Evolutionary conservation across 2,113 vertebrate genomes (phyloP), one percentile per base, ranked within the genome.

Genomic region (Hirundichthys speculiger): DNA sequence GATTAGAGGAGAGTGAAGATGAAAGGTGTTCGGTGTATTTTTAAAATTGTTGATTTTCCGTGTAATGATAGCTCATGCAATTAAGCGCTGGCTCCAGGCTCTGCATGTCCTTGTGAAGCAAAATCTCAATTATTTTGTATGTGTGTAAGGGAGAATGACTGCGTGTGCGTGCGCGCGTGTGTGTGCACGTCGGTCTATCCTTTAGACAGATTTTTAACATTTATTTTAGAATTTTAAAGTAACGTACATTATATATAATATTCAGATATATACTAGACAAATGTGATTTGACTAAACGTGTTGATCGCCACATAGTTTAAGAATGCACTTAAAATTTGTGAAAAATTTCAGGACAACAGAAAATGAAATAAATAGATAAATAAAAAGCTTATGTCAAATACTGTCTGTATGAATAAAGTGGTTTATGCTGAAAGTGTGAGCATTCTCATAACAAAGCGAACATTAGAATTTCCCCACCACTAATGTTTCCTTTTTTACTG

Each of bases 21-120:
- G 89, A 92, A 93, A 92, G 88, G 86, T 91, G 88, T 86, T 92
- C 86, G 43, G 90, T 91, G 89, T 90, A 91, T 92, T 92, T 93
- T 91, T 89, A 91, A 93, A 92, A 91, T 90, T 90, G 88, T 91
- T 90, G 92, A 91, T 90, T 93, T 93, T 92, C 85, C 82, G 46
- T 82, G 84, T 92, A 91, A 93, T 91, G 90, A 92, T 91, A 90
- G 90, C 89, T 87, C 64, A 61, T 82, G 90, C 90, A 92, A 92
- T 93, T 92, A 93, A 92, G 84, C 64, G 43, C 79, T 90, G 82
- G 90, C 92, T 91, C 25, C 73, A 69, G 92, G 92, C 91, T 87
- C 85, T 80, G 77, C 82, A 50, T 89, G 92, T 91, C 91, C 90
- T 92, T 92, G 90, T 90, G 71, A 81, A 82, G 85, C 81, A 88